Percentiles rank a stretch among this genome's conserved stretches.
Evolutionary conservation across 53 echinoderm and acorn worm species (phyloP).

Genomic region (Patiria pectinifera): DNA sequence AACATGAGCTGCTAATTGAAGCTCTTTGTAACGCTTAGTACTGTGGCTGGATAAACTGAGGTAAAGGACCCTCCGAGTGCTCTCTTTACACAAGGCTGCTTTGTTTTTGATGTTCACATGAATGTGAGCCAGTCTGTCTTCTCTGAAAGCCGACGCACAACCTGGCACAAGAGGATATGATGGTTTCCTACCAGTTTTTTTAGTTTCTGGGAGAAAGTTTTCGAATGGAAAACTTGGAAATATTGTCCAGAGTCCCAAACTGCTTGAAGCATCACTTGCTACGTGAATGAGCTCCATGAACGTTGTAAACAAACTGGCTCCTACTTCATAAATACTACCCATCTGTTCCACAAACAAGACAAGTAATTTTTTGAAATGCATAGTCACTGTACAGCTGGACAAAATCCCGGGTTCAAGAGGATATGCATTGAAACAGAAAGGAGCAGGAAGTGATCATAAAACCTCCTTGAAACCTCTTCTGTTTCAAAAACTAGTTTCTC

Average conservation of each 20-base stretch:
- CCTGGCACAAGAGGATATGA: conserved; percentile 36
- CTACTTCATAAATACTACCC: conserved; percentile 42
- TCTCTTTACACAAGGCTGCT: conserved; percentile 36
- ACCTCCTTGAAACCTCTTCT: conserved; percentile 13
- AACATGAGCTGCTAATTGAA: conserved; percentile 17
- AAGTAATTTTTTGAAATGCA: conserved; percentile 31
- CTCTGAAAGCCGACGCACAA: conserved; percentile 46
- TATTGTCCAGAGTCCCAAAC: conserved; percentile 12
- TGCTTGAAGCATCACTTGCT: conserved; percentile 23
- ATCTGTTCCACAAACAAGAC: conserved; percentile 22
- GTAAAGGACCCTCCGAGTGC: conserved; percentile 43
- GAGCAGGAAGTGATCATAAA: conserved; percentile 56
- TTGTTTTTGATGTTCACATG: conserved; percentile 37
- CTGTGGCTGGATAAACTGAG: neutral
- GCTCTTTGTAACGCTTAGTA: conserved; percentile 34
- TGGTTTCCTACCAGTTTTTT: conserved; percentile 59
- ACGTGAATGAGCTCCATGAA: conserved; percentile 19
- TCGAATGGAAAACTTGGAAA: conserved; percentile 58
- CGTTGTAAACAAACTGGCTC: conserved; percentile 21
- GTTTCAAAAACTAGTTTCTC: conserved; percentile 62
- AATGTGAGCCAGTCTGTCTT: conserved; percentile 36
- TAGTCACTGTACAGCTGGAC: conserved; percentile 8
- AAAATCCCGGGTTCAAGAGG: conserved; percentile 27
- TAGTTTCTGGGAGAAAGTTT: conserved; percentile 31
- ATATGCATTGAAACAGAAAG: conserved; percentile 61